Percentiles rank a stretch among this genome's conserved stretches.
Evolutionary conservation across 1,140 invertebrate species (phyloP).

Genomic region (Sminthurinus signatus): DNA sequence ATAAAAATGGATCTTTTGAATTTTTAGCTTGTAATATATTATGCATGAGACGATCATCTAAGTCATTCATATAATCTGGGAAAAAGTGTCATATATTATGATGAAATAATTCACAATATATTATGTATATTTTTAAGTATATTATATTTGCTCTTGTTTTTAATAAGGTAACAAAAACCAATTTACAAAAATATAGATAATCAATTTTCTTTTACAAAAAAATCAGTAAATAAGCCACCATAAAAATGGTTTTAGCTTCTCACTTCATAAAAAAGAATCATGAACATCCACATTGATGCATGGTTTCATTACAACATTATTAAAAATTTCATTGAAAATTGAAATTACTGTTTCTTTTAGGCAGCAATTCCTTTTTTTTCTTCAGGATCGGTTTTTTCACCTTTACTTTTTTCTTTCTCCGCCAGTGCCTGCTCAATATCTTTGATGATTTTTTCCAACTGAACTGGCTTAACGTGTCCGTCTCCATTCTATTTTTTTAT

Average conservation of each 20-base stretch:
- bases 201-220: background rate
- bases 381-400: too few species aligned
- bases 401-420: too few species aligned
- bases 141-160: background rate
- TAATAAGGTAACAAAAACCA: background rate
- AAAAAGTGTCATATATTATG: too few species aligned
- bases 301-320: too few species aligned
- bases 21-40: too few species aligned
- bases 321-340: background rate
- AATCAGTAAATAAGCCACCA: constrained; percentile 16
- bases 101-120: background rate
- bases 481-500: constrained; percentile 20
- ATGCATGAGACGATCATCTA: too few species aligned
- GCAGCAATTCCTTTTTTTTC: background rate
- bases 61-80: too few species aligned
- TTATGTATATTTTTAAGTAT: background rate
- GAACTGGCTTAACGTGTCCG: constrained; percentile 22
- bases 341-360: background rate
- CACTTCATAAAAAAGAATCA: constrained; percentile 21
- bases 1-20: too few species aligned
- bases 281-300: background rate
- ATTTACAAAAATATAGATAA: constrained; percentile 1
- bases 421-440: constrained; percentile 23
- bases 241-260: constrained; percentile 24
- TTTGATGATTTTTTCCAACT: constrained; percentile 26